Evolutionary conservation across 2,797 vertebrate species (phyloP).

Genomic region (Discoglossus pictus): DNA sequence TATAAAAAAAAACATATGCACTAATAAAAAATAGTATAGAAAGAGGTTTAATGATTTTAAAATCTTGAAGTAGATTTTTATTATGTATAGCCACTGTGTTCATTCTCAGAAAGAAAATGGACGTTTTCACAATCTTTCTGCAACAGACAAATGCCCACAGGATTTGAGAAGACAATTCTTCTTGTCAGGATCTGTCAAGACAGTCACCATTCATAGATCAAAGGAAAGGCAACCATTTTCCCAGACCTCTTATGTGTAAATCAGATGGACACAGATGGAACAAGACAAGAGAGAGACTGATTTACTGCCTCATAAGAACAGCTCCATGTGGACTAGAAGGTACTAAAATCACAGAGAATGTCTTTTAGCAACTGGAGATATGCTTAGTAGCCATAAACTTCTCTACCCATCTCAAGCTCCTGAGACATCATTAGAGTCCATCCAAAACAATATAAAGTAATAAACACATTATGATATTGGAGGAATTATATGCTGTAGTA

Average conservation of each 20-base stretch:
- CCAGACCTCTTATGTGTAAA: constrained; percentile 32
- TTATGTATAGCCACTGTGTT: not conserved
- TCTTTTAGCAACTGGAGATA: not conserved
- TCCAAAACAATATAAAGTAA: too few relatives aligned
- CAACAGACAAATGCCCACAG: constrained; percentile 31
- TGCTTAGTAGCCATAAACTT: not conserved
- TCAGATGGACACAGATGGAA: constrained; percentile 24
- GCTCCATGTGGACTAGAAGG: constrained; percentile 10
- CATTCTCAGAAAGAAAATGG: not conserved
- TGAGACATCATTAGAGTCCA: too few relatives aligned
- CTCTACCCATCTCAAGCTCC: not conserved
- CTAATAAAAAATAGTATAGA: too few relatives aligned
- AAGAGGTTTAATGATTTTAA: too few relatives aligned
- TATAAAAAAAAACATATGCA: too few relatives aligned
- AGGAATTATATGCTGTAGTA: too few relatives aligned
- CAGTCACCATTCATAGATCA: constrained; percentile 42
- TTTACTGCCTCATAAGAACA: constrained; percentile 34
- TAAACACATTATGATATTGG: too few relatives aligned
- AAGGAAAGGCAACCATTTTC: constrained; percentile 28
- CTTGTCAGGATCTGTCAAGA: constrained; percentile 30
- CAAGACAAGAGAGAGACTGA: constrained; percentile 20
- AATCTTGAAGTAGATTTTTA: not conserved
- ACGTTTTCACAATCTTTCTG: not conserved
- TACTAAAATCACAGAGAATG: not conserved
- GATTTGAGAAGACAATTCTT: constrained; percentile 31